Evolutionary conservation across 1,140 invertebrate species (phyloP).

Genomic region (Aphelenchoides fujianensis): DNA sequence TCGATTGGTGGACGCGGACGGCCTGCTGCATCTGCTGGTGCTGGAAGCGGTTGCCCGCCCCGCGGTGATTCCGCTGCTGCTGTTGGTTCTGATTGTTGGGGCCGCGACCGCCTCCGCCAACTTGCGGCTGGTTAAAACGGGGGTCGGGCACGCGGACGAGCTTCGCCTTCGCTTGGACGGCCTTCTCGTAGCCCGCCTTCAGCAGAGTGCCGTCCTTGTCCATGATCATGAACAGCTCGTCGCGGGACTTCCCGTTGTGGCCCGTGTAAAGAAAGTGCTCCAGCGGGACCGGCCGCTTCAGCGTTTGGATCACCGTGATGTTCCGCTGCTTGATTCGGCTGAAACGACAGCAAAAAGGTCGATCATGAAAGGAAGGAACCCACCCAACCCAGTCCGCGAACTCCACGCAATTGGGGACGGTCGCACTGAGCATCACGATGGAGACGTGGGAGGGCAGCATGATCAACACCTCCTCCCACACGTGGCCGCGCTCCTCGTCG

Average conservation of each 20-base stretch:
- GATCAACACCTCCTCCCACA: slow-evolving; percentile 98
- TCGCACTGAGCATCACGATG: slow-evolving; percentile 94
- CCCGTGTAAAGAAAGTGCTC: slow-evolving; percentile 84
- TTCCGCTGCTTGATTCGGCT: slow-evolving; percentile 80
- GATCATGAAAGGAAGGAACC: slow-evolving; percentile 39
- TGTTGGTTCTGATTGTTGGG: too few relatives aligned
- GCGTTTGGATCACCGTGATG: slow-evolving; percentile 89
- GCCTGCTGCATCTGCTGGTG: neutral
- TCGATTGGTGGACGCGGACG: slow-evolving; percentile 5
- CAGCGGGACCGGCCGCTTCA: slow-evolving; percentile 87
- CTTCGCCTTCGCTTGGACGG: slow-evolving; percentile 69
- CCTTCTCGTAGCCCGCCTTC: slow-evolving; percentile 66
- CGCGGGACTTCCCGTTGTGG: slow-evolving; percentile 74
- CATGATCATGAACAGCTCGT: slow-evolving; percentile 80
- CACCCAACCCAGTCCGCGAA: slow-evolving; percentile 95
- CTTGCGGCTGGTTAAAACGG: neutral
- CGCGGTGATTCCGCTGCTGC: neutral
- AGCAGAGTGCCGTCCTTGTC: slow-evolving; percentile 73
- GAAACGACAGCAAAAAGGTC: slow-evolving; percentile 31
- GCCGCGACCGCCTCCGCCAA: neutral
- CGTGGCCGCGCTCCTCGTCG: slow-evolving; percentile 92
- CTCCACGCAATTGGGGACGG: slow-evolving; percentile 91
- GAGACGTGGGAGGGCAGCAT: slow-evolving; percentile 86
- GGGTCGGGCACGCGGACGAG: slow-evolving; percentile 48
- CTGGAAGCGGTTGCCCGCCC: neutral